Evolutionary conservation across 2,797 vertebrate species (phyloP).

Genomic region (Parauchenoglanis punctatus): DNA sequence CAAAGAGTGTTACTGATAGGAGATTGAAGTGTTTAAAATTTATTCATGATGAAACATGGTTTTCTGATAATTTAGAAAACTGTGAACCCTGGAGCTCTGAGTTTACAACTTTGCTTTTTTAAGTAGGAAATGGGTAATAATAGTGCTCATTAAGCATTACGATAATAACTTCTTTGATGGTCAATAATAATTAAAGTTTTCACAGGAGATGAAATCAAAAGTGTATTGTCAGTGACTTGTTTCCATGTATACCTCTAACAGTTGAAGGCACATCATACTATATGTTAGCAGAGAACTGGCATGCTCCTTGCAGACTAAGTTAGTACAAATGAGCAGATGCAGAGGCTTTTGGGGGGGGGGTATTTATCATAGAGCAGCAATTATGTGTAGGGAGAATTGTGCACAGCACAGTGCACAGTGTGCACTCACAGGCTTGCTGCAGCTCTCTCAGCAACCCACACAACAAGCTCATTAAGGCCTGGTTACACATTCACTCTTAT

Average conservation of each 20-base stretch:
- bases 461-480: constrained; percentile 78
- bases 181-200: background rate
- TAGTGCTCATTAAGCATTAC: no score
- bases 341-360: constrained; percentile 60
- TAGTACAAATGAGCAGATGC: constrained; percentile 74
- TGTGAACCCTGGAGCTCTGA: background rate
- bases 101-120: background rate
- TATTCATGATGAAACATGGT: background rate
- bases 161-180: background rate
- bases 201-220: background rate
- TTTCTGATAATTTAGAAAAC: background rate
- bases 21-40: background rate
- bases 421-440: constrained; percentile 71
- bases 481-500: constrained; percentile 73
- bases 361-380: constrained; percentile 70
- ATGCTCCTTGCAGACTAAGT: constrained; percentile 65
- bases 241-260: background rate
- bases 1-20: background rate
- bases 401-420: constrained; percentile 66
- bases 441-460: constrained; percentile 64
- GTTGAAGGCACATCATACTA: background rate
- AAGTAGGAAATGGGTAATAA: background rate
- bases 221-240: background rate
- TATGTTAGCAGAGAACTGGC: constrained; percentile 56
- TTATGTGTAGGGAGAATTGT: constrained; percentile 71